These are phyloP conservation scores for Paragorgia papillata DNA, from an alignment of 92 coral and sea anemone genomes.

Conservation along the genomic window DNA sequence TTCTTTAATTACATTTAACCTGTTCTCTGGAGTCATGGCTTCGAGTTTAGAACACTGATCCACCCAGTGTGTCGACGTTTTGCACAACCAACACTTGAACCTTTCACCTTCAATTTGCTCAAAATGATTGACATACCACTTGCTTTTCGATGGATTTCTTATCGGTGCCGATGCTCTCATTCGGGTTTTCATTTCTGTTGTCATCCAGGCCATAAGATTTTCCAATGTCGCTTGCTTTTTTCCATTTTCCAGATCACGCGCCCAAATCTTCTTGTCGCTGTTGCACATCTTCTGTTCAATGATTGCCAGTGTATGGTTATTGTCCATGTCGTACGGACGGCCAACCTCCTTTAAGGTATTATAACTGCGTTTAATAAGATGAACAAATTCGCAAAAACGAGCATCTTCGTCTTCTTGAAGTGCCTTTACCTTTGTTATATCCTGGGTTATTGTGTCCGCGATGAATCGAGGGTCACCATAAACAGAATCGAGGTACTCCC, in stretches of 20 bases:
- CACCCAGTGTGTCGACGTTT: constrained; percentile 55
- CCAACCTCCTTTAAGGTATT: constrained; percentile 38
- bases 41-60: constrained; percentile 58
- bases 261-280: constrained; percentile 19
- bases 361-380: constrained; percentile 46
- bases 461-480: constrained; percentile 39
- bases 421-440: constrained; percentile 59
- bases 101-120: background rate
- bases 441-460: constrained; percentile 64
- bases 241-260: constrained; percentile 26
- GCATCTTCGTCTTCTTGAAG: constrained; percentile 56
- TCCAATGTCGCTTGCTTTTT: background rate
- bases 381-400: constrained; percentile 52
- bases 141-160: background rate
- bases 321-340: constrained; percentile 21
- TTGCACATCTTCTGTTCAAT: constrained; percentile 28
- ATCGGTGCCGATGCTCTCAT: constrained; percentile 32
- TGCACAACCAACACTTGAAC: constrained; percentile 61
- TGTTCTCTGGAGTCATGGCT: constrained; percentile 43
- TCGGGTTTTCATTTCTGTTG: constrained; percentile 12
- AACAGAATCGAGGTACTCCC: constrained; percentile 36
- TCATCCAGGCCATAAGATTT: background rate
- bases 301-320: constrained; percentile 38
- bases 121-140: background rate
- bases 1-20: constrained; percentile 52